These are phyloP conservation scores for Macquaria ambigua DNA, from an alignment of 2,113 vertebrate species.

Conservation along the genomic window DNA sequence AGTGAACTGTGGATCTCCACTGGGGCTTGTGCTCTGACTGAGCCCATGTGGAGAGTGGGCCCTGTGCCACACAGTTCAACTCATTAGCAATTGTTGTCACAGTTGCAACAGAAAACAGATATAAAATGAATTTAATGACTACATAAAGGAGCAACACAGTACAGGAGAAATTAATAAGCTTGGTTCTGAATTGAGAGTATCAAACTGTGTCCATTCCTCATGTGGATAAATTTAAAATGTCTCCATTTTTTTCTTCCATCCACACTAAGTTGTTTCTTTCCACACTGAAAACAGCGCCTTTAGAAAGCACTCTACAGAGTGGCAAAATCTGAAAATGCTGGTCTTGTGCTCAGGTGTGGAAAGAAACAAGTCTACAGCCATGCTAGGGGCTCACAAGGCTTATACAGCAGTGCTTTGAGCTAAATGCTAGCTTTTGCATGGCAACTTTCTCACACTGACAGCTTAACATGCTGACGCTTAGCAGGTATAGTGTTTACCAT, in stretches of 20 bases:
- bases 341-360: not conserved
- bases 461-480: not conserved
- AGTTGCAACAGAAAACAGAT: conserved; percentile 16
- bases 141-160: conserved; percentile 25
- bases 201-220: conserved; percentile 7
- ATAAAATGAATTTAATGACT: conserved; percentile 19
- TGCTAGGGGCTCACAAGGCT: not conserved
- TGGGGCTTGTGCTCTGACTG: conserved; percentile 8
- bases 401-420: not conserved
- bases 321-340: not conserved
- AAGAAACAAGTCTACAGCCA: not conserved
- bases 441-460: not conserved
- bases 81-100: conserved; percentile 33
- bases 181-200: conserved; percentile 1
- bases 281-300: not conserved
- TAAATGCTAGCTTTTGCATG: not conserved
- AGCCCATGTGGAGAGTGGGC: not conserved
- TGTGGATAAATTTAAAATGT: not conserved
- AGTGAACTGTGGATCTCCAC: not conserved
- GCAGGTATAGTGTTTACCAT: not conserved
- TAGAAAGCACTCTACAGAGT: not conserved
- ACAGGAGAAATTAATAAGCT: conserved; percentile 32
- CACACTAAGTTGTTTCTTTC: not conserved
- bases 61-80: conserved; percentile 8
- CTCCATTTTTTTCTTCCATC: not conserved